phyloP scores from a whole-genome alignment of 2,113 vertebrate species.

The Megalops atlanticus region DNA sequence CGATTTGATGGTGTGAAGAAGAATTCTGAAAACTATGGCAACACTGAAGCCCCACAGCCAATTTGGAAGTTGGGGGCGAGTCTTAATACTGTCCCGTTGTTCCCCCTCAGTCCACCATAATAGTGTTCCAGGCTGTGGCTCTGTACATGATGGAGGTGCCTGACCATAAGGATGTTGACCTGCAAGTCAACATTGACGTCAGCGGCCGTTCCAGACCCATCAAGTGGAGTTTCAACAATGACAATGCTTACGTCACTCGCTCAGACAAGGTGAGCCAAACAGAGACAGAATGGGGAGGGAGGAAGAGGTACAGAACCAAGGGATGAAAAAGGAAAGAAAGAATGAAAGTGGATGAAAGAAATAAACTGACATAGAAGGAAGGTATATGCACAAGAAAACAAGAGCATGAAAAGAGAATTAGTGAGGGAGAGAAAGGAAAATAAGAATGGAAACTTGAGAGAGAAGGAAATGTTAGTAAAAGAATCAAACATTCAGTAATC shows the following conservation, averaged over 20 bases:
- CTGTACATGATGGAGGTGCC: slow-evolving; percentile 66
- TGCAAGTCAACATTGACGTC: slow-evolving; percentile 75
- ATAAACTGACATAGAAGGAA: too few relatives aligned
- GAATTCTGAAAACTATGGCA: too few relatives aligned
- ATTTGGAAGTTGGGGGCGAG: too few relatives aligned
- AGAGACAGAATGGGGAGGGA: not conserved
- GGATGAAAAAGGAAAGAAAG: too few relatives aligned
- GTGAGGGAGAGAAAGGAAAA: not conserved
- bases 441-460: too few relatives aligned
- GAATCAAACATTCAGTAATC: not conserved
- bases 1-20: too few relatives aligned
- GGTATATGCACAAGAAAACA: too few relatives aligned
- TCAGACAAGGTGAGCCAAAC: slow-evolving; percentile 69
- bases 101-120: slow-evolving; percentile 78
- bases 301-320: too few relatives aligned
- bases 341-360: too few relatives aligned
- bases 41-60: too few relatives aligned
- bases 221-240: slow-evolving; percentile 53
- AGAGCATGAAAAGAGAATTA: not conserved
- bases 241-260: slow-evolving; percentile 57
- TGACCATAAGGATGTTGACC: slow-evolving; percentile 52
- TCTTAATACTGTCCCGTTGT: not conserved
- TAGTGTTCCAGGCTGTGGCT: slow-evolving; percentile 86
- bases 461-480: too few relatives aligned
- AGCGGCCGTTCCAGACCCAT: slow-evolving; percentile 50